Evolutionary conservation across 2,113 vertebrate genomes (phyloP), one percentile per base, ranked within the genome.

Genomic region (Spea multiplicata): DNA sequence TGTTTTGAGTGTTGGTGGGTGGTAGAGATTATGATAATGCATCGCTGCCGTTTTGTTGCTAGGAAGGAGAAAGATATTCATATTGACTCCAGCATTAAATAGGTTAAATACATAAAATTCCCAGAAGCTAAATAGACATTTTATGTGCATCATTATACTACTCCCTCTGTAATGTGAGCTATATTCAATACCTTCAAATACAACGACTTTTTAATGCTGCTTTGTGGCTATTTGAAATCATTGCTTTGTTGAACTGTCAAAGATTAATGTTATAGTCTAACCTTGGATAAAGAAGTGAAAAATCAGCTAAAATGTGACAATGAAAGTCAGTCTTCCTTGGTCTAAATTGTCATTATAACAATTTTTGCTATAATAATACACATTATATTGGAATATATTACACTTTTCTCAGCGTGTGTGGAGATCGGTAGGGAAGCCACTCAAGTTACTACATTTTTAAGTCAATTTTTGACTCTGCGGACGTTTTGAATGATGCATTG

Each of bases 201-300:
- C 66, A 64, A 62, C 70, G 66, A 77, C 70, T 73, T 73, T 73
- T 67, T 67, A 73, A 48, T 72, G 76, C 59, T 16, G 77, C 44
- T 57, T 62, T 72, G 69, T 66, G 69, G 69, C 70, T 62, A 70
- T 70, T 66, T 13, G 52, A 70, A 73, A 64, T 73, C 70, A 73
- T 73, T 66, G 61, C 70, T 66, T 73, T 80, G 70, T 80, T 67
- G 62, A 73, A 73, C 70, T 73, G 77, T 80, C 77, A 80, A 66
- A 80, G 70, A 66, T 80, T 66, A 73, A 80, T 73, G 70, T 66
- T 80, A 67, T 55, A 55, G 48, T 59, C 16, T 80, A 72, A 80
- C 77, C 77, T 80, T 80, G 77, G 70, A 61, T 72, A 45, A 61
- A 73, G 77, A 80, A 80, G 62, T 73, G 62, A 80, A 80, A 73